These are phyloP conservation scores for Dilophus febrilis DNA, from an alignment of 2,888 invertebrate genomes.

Conservation along the genomic window DNA sequence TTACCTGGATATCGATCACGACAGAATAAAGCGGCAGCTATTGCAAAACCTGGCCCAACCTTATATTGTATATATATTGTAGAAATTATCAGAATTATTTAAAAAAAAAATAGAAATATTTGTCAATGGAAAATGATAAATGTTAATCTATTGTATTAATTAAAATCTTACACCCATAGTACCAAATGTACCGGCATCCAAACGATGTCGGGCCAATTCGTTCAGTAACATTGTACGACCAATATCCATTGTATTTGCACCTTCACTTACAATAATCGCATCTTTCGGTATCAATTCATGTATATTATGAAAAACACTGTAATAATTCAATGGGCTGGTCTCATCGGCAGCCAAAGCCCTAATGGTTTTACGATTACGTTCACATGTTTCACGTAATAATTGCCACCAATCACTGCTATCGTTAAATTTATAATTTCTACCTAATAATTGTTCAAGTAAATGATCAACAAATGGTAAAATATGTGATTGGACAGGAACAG, in stretches of 20 bases:
- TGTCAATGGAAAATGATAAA: background rate
- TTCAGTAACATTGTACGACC: conserved; percentile 80
- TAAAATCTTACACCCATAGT: conserved; percentile 69
- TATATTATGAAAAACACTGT: conserved; percentile 75
- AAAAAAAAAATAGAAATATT: background rate
- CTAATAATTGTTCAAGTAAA: conserved; percentile 39
- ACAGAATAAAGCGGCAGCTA: conserved; percentile 83
- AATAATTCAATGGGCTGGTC: conserved; percentile 77
- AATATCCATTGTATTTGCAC: conserved; percentile 98
- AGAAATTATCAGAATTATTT: background rate
- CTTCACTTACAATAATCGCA: conserved; percentile 86
- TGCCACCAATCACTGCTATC: conserved; percentile 59
- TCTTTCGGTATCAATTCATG: conserved; percentile 61
- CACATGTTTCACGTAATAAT: conserved; percentile 47
- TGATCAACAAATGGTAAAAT: conserved; percentile 53
- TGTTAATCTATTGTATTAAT: too few relatives aligned
- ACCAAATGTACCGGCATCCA: conserved; percentile 94
- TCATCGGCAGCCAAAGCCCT: conserved; percentile 52
- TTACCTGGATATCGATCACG: conserved; percentile 64
- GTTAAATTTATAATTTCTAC: conserved; percentile 39
- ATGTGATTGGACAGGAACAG: conserved; percentile 73
- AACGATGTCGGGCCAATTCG: conserved; percentile 62
- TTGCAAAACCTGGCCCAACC: conserved; percentile 66
- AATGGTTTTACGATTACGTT: conserved; percentile 52
- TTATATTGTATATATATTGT: conserved; percentile 13